phyloP scores from a whole-genome alignment of 2,113 vertebrate genomes.

The Oryzias celebensis region DNA sequence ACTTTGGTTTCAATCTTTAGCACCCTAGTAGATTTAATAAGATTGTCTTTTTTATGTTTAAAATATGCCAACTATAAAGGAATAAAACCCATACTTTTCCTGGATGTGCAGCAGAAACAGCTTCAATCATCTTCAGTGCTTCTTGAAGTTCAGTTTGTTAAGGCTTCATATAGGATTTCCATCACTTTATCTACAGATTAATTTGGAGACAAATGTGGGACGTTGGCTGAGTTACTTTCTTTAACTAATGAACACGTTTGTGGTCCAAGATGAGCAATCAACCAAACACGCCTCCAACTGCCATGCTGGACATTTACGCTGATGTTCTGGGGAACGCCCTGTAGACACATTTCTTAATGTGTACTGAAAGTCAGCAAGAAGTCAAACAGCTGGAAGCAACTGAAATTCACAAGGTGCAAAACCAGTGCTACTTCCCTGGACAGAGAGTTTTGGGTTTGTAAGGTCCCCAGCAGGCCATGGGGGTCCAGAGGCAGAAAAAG shows the following conservation, averaged over 20 bases:
- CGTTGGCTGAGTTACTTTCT: not conserved
- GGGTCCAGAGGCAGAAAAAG: conserved; percentile 26
- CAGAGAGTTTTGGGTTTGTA: too few relatives aligned
- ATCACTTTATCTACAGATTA: too few relatives aligned
- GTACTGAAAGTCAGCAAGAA: not conserved
- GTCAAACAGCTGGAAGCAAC: not conserved
- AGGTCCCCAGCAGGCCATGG: not conserved
- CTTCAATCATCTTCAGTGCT: too few relatives aligned
- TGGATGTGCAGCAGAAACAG: too few relatives aligned
- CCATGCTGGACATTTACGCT: not conserved
- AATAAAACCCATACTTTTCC: too few relatives aligned
- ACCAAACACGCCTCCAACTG: not conserved
- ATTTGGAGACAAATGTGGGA: too few relatives aligned
- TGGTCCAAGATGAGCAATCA: not conserved
- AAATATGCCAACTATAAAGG: too few relatives aligned
- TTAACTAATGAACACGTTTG: conserved; percentile 8
- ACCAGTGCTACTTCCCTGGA: not conserved
- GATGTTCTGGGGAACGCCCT: not conserved
- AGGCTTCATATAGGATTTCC: too few relatives aligned
- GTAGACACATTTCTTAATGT: not conserved
- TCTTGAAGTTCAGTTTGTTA: too few relatives aligned
- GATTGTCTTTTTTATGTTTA: too few relatives aligned
- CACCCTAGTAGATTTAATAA: too few relatives aligned
- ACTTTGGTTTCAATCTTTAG: too few relatives aligned
- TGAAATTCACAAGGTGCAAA: conserved; percentile 7